Percentiles rank a stretch among this genome's conserved stretches.
phyloP scores from a whole-genome alignment of 92 coral and sea anemone genomes.

The Nematostella vectensis region DNA sequence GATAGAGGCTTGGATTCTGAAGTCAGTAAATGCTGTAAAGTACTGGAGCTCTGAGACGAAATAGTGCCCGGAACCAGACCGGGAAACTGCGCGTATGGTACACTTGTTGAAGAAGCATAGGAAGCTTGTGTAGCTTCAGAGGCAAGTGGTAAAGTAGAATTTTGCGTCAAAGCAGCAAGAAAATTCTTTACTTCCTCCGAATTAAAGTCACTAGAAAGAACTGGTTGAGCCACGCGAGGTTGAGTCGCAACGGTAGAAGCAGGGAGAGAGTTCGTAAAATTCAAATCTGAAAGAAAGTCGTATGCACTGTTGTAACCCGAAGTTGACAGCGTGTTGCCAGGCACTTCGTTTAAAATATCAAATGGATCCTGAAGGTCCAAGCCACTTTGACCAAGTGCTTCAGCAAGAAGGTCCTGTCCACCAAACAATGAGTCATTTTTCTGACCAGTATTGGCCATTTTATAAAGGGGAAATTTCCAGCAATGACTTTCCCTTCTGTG shows the following conservation, averaged over 20 bases:
- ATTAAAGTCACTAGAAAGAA: neutral
- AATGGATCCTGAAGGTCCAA: conserved; percentile 57
- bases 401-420: conserved; percentile 65
- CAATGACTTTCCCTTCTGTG: neutral
- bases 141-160: neutral
- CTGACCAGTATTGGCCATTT: conserved; percentile 32
- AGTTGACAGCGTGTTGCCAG: conserved; percentile 45
- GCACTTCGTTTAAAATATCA: conserved; percentile 49
- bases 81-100: no score
- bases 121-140: neutral
- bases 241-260: neutral
- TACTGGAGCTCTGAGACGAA: neutral
- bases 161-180: neutral
- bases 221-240: neutral
- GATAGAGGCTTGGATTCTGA: neutral
- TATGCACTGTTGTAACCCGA: neutral
- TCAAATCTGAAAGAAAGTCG: conserved; percentile 26
- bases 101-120: no score
- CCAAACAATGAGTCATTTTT: conserved; percentile 3
- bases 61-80: neutral
- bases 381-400: conserved; percentile 77
- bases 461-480: conserved; percentile 5
- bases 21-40: neutral
- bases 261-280: neutral
- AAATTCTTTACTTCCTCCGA: neutral